Evolutionary conservation across 2,888 invertebrate species (phyloP), one percentile per base, ranked within the genome.

Genomic region (Dasysyrphus albostriatus): DNA sequence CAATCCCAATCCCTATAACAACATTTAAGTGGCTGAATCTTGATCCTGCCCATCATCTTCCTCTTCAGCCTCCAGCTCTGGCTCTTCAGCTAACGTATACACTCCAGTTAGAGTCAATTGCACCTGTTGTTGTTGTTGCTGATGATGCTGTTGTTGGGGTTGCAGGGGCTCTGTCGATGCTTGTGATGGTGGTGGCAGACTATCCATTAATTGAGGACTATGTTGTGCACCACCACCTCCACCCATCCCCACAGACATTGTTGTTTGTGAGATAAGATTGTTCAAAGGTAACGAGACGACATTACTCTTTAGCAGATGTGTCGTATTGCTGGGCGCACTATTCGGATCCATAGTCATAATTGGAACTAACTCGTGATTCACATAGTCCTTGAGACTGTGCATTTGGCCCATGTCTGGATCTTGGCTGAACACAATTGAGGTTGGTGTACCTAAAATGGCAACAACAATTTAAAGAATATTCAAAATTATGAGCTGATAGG

Each of bases 51-150:
- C 72, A 67, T 42, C 61, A 9, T 77, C 76, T 61, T 90, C 93
- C 56, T 93, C 93, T 90, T 94, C 94, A 49, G 93, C 92, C 88
- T 94, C 94, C 61, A 93, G 91, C 90, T 94, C 94, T 49, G 94
- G 94, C 88, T 94, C 94, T 90, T 94, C 94, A 42, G 93, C 93
- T 42, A 94, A 90, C 5, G 94, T 94, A 83, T 94, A 94, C 3
- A 94, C 94, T 5, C 94, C 94, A 8, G 94, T 94, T 72, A 93
- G 89, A 29, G 92, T 92, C 39, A 90, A 89, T 80, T 89, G 88
- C 9, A 89, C 88, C 47, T 47, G 32, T 65, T 65, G 63, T 44
- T 63, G 63, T n/a, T 63, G 37, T 6, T 88, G 88, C 9, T 39
- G 34, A 10, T 74, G 70, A 7, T 74, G 72, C 54, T 78, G 73